phyloP scores from a whole-genome alignment of 2,797 vertebrate genomes.

The Sebastes hubbsi region DNA sequence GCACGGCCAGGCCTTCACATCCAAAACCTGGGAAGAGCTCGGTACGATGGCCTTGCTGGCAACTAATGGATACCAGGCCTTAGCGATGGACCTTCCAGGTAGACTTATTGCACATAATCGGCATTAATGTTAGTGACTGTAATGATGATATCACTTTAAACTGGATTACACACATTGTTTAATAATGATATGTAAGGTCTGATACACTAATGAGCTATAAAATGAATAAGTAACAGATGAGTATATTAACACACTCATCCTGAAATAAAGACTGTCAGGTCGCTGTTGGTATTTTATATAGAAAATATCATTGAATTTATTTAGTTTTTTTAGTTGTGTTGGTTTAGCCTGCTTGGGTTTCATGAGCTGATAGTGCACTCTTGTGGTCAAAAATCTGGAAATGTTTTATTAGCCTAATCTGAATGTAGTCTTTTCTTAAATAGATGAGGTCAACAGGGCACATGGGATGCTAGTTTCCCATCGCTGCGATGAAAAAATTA shows the following conservation, averaged over 20 bases:
- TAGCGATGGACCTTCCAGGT: slow-evolving; percentile 97
- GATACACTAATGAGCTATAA: not conserved
- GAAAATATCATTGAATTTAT: not conserved
- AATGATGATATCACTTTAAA: not conserved
- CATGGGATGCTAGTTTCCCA: not conserved
- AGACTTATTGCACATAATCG: slow-evolving; percentile 22
- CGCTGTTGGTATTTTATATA: not conserved
- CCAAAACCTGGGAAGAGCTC: slow-evolving; percentile 92
- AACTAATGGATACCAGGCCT: slow-evolving; percentile 86
- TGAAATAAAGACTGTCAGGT: not conserved
- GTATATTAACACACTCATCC: not conserved
- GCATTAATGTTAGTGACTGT: not conserved
- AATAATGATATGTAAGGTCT: not conserved
- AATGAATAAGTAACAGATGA: not conserved
- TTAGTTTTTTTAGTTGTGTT: not conserved
- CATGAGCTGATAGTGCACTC: slow-evolving; percentile 9
- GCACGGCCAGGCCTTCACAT: slow-evolving; percentile 94
- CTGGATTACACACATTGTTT: not conserved
- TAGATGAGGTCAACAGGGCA: not conserved
- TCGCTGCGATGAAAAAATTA: not conserved
- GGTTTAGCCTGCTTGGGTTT: not conserved
- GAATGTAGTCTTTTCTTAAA: not conserved
- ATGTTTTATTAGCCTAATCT: not conserved
- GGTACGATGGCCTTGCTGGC: slow-evolving; percentile 92
- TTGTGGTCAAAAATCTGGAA: slow-evolving; percentile 25